phyloP scores from a whole-genome alignment of 2,888 invertebrate species.

The Pantelozetes paolii region DNA sequence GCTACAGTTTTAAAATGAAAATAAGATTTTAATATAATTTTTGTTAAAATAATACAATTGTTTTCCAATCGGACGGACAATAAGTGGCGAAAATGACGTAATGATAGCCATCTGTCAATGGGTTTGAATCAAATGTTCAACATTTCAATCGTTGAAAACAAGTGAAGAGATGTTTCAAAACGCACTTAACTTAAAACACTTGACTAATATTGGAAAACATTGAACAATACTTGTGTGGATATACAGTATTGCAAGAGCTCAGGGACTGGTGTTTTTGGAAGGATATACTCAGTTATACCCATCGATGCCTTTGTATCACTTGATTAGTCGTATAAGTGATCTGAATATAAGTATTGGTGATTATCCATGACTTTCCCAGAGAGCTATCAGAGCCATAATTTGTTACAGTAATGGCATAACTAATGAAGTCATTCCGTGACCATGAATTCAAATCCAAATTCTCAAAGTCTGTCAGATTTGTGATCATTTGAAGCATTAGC shows the following conservation, averaged over 20 bases:
- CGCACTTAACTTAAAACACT: constrained; percentile 3
- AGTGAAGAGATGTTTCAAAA: constrained; percentile 11
- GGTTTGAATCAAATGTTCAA: background rate
- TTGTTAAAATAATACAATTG: constrained; percentile 23
- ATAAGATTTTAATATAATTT: constrained; percentile 10
- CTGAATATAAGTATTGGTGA: constrained; percentile 8
- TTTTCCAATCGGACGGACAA: background rate
- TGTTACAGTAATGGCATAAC: constrained; percentile 30
- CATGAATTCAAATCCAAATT: background rate
- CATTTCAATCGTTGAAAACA: background rate
- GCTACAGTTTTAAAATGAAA: background rate
- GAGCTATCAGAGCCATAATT: constrained; percentile 6
- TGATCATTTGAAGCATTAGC: background rate
- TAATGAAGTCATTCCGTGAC: constrained; percentile 19
- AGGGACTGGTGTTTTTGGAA: background rate
- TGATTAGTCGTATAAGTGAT: constrained; percentile 7
- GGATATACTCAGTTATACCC: constrained; percentile 13
- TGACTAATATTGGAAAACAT: background rate
- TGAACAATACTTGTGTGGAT: background rate
- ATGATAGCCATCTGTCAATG: constrained; percentile 14
- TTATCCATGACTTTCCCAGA: constrained; percentile 36
- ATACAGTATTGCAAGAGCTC: background rate
- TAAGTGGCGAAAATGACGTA: constrained; percentile 12
- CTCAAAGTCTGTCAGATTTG: background rate
- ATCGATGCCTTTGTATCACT: constrained; percentile 22